Evolutionary conservation across 2,797 vertebrate species (phyloP).

Genomic region (Huso huso): DNA sequence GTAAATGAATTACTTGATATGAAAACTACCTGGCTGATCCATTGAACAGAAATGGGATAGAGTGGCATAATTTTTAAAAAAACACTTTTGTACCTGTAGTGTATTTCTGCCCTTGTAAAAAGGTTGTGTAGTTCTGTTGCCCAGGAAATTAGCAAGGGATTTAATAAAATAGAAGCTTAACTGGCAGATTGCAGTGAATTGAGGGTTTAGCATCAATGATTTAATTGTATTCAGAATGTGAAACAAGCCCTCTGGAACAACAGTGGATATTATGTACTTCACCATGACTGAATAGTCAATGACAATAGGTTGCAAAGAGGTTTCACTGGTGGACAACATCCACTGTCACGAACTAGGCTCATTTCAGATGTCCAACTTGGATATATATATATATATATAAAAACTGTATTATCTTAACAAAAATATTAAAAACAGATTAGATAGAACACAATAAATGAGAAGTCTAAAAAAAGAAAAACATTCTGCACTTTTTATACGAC

Average conservation of each 20-base stretch:
- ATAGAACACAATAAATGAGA: too few species aligned
- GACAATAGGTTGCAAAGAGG: neutral
- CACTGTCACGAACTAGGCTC: neutral
- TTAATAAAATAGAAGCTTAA: constrained; percentile 1
- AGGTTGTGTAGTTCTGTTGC: neutral
- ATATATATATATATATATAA: neutral
- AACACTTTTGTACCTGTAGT: neutral
- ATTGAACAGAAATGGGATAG: too few species aligned
- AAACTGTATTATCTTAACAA: too few species aligned
- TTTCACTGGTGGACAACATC: neutral
- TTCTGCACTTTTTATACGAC: too few species aligned
- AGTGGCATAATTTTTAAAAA: too few species aligned
- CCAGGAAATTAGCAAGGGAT: neutral
- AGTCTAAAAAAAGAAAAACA: too few species aligned
- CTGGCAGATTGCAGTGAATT: neutral
- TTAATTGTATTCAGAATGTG: neutral
- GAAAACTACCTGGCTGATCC: too few species aligned
- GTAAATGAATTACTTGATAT: too few species aligned
- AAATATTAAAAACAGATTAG: too few species aligned
- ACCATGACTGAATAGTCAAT: neutral
- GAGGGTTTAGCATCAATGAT: neutral
- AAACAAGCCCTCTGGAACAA: neutral
- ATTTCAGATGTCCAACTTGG: neutral
- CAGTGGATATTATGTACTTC: neutral
- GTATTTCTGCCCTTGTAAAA: neutral